Conservation (phyloP, 1,140 invertebrate species). For the Saxidomus purpurata region DNA sequence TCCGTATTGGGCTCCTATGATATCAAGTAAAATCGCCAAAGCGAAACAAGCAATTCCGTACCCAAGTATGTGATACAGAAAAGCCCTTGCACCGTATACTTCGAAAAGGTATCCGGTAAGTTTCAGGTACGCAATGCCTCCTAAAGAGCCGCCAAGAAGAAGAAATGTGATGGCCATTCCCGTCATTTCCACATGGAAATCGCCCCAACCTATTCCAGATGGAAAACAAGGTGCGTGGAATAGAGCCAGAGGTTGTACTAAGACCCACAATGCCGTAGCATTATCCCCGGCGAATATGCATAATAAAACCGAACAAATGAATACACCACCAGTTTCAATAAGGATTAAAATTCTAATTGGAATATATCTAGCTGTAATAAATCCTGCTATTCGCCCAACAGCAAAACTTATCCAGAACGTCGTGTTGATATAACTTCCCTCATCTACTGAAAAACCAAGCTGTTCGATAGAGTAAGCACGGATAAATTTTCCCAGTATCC, state of each 20-base stretch:
- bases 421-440: conserved; percentile 73
- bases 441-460: conserved; percentile 66
- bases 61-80: conserved; percentile 69
- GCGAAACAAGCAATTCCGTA: conserved; percentile 61
- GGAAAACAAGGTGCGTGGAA: conserved; percentile 75
- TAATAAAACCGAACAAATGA: conserved; percentile 66
- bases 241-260: conserved; percentile 64
- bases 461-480: conserved; percentile 74
- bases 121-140: conserved; percentile 71
- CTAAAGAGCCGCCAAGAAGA: conserved; percentile 70
- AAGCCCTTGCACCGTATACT: conserved; percentile 64
- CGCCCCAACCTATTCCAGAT: conserved; percentile 71
- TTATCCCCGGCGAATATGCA: conserved; percentile 69
- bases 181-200: conserved; percentile 73
- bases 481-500: conserved; percentile 76
- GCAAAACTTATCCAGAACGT: conserved; percentile 78
- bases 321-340: conserved; percentile 66
- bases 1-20: conserved; percentile 56
- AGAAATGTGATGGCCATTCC: conserved; percentile 73
- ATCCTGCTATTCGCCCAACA: conserved; percentile 70
- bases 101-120: conserved; percentile 76
- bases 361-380: conserved; percentile 72
- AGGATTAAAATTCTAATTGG: conserved; percentile 72
- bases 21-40: conserved; percentile 25
- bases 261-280: conserved; percentile 67